phyloP scores from a whole-genome alignment of 92 coral and sea anemone genomes.

The Hydrozoanthus gracilis region DNA sequence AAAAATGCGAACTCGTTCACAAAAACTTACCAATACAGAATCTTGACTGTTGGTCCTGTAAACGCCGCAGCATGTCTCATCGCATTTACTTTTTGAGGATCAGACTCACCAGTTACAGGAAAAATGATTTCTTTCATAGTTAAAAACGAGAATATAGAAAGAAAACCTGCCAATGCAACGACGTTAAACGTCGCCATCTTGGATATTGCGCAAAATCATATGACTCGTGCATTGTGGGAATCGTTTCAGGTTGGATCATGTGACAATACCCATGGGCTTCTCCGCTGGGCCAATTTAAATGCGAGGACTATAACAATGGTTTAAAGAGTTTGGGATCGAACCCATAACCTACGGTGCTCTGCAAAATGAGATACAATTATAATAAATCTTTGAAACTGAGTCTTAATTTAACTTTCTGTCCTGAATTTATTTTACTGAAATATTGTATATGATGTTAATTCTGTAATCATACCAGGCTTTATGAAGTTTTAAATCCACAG shows the following conservation, averaged over 20 bases:
- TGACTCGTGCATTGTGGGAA: conserved; percentile 26
- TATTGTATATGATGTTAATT: too few species aligned
- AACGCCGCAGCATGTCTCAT: conserved; percentile 83
- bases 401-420: too few species aligned
- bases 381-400: too few species aligned
- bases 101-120: conserved; percentile 70
- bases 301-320: too few species aligned
- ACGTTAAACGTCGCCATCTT: conserved; percentile 85
- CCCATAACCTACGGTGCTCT: too few species aligned
- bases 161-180: conserved; percentile 62
- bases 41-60: conserved; percentile 88
- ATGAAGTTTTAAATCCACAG: too few species aligned
- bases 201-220: conserved; percentile 36
- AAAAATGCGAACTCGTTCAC: neutral
- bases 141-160: conserved; percentile 72
- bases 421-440: too few species aligned
- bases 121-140: conserved; percentile 83
- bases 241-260: neutral
- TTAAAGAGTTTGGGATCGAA: too few species aligned
- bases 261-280: too few species aligned
- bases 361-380: too few species aligned
- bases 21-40: conserved; percentile 87
- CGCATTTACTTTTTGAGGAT: conserved; percentile 64
- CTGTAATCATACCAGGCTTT: too few species aligned
- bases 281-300: too few species aligned